Percentiles rank a stretch among this genome's conserved stretches.
These are phyloP conservation scores for Struthidea cinerea DNA, from an alignment of 2,113 vertebrate species.

Conservation along the genomic window DNA sequence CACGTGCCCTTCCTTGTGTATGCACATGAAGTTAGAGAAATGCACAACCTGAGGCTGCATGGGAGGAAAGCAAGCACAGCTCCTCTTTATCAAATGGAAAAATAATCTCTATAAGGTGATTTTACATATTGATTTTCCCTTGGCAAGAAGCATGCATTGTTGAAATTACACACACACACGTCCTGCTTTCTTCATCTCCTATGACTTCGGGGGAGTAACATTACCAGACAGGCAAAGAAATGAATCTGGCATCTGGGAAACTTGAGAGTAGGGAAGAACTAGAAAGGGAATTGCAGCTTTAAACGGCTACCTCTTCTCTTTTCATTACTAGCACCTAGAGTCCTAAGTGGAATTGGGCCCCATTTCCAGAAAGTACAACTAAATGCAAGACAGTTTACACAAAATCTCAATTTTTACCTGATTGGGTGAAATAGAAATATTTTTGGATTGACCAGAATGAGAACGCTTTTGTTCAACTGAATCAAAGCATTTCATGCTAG, in stretches of 20 bases:
- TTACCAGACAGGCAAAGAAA: not conserved
- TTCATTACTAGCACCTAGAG: not conserved
- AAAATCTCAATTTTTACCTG: not conserved
- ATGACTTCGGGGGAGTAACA: rapidly evolving
- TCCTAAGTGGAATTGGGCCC: not conserved
- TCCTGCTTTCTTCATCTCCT: not conserved
- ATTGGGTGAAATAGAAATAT: not conserved
- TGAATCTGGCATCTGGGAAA: not conserved
- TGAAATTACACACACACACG: not conserved
- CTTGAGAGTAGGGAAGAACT: not conserved
- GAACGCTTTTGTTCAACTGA: not conserved
- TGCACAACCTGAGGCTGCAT: not conserved
- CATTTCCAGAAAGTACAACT: not conserved
- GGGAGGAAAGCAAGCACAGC: not conserved
- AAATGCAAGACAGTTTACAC: not conserved
- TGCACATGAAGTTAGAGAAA: not conserved
- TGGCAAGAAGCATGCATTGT: not conserved
- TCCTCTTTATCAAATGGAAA: not conserved
- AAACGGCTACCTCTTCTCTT: not conserved
- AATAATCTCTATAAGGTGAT: not conserved
- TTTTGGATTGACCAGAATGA: not conserved
- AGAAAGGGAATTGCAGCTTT: not conserved
- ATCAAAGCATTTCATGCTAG: not conserved
- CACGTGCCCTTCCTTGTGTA: not conserved
- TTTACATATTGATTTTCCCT: not conserved